Conservation (phyloP, 2,888 invertebrate genomes). For the Protophormia terraenovae region DNA sequence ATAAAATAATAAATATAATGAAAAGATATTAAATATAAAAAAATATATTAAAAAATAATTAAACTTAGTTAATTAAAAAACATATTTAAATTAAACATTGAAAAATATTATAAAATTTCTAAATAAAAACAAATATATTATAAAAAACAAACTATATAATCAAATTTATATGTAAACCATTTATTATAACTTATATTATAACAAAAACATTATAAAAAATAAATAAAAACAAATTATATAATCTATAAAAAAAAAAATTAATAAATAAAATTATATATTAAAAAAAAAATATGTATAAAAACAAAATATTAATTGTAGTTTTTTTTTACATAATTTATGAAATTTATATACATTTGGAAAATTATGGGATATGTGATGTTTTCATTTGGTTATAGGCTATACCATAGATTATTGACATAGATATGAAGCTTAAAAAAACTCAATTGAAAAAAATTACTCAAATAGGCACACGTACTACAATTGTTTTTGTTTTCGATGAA, state of each 20-base stretch:
- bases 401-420: no score
- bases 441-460: no score
- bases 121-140: no score
- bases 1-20: neutral
- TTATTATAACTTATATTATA: conserved; percentile 40
- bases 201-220: conserved; percentile 35
- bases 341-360: no score
- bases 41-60: conserved; percentile 16
- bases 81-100: conserved; percentile 6
- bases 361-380: no score
- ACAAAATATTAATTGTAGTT: no score
- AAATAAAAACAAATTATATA: conserved; percentile 44
- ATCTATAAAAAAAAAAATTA: conserved; percentile 58
- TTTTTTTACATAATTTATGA: no score
- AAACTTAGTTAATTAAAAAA: conserved; percentile 16
- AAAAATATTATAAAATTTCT: conserved; percentile 26
- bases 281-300: conserved; percentile 46
- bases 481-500: no score
- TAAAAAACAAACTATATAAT: conserved; percentile 52
- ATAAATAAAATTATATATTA: conserved; percentile 59
- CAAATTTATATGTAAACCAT: conserved; percentile 68
- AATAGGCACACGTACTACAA: no score
- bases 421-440: no score
- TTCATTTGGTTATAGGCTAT: no score
- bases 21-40: conserved; percentile 15